phyloP scores from a whole-genome alignment of 1,140 invertebrate genomes.

The Drusus annulatus region DNA sequence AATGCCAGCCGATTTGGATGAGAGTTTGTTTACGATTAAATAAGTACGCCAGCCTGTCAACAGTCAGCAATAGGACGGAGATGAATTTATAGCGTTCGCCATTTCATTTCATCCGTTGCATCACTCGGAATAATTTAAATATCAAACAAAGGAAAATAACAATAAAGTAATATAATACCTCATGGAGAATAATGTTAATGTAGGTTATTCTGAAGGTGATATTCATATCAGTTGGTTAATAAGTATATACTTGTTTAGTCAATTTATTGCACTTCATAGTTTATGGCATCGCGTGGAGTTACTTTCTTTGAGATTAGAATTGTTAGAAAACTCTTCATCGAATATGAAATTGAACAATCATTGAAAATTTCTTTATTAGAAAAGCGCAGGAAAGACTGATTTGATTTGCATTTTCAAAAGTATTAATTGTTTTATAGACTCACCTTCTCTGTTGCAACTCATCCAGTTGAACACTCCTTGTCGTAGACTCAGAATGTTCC shows the following conservation, averaged over 20 bases:
- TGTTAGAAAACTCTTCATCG: too few species aligned
- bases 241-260: background rate
- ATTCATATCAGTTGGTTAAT: background rate
- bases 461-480: too few species aligned
- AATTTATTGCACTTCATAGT: background rate
- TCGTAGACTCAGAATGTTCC: too few species aligned
- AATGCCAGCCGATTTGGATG: too few species aligned
- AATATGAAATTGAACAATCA: too few species aligned
- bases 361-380: too few species aligned
- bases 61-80: too few species aligned
- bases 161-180: background rate
- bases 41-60: background rate
- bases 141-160: background rate
- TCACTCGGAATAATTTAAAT: background rate
- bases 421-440: too few species aligned
- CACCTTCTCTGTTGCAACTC: too few species aligned
- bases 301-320: too few species aligned
- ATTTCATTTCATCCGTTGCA: background rate
- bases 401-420: too few species aligned
- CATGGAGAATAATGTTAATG: background rate
- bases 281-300: background rate
- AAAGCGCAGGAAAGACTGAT: too few species aligned
- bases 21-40: background rate
- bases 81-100: background rate
- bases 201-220: slow-evolving; percentile 33